Base-by-base conservation (phyloP, 2,888 invertebrate genomes). In the Miltochrista miniata region DNA sequence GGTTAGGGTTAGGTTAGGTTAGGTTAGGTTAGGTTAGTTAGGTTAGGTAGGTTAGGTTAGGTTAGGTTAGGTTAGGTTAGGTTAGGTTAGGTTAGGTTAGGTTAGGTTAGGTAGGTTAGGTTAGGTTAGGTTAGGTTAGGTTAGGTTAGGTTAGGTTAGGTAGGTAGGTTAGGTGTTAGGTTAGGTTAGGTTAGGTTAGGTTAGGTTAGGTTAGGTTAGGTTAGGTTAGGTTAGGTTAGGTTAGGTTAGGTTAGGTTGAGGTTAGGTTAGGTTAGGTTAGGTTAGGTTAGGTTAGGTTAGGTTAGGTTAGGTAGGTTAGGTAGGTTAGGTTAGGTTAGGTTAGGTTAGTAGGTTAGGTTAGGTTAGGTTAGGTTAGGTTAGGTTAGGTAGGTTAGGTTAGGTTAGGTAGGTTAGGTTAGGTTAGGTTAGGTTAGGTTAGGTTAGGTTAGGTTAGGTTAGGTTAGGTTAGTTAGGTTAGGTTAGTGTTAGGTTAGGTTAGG, bases 41-140 rank as follows among this genome's bases (percentile, higher is more conserved):
- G 57, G 56, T 59, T 58, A n/a, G n/a, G n/a, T n/a, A n/a, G n/a
- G n/a, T n/a, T n/a, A n/a, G n/a, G n/a, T n/a, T n/a, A n/a, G n/a
- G 52, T 48, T 49, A 47, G 55, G 55, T 56, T 56, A 55, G 55
- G 55, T 56, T 56, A 59, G 64, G 64, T 64, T 64, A 60, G 64
- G 64, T 64, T 65, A 59, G 64, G 64, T 56, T 56, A 56, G 54
- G 56, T 61, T 56, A 54, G 60, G 55, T 56, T 52, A 52, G 56
- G 62, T 51, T 54, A 56, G 59, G 56, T 57, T 57, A n/a, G n/a
- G n/a, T n/a, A n/a, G n/a, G n/a, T n/a, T n/a, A n/a, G n/a, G n/a
- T n/a, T n/a, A n/a, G n/a, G 62, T 62, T 55, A 51, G 62, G 57
- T 57, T 56, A 51, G 61, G 58, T 56, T 56, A 50, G 61, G 58